Percentiles rank a stretch among this genome's conserved stretches.
Conservation (phyloP, 1,140 invertebrate species). For the Euschistus heros region DNA sequence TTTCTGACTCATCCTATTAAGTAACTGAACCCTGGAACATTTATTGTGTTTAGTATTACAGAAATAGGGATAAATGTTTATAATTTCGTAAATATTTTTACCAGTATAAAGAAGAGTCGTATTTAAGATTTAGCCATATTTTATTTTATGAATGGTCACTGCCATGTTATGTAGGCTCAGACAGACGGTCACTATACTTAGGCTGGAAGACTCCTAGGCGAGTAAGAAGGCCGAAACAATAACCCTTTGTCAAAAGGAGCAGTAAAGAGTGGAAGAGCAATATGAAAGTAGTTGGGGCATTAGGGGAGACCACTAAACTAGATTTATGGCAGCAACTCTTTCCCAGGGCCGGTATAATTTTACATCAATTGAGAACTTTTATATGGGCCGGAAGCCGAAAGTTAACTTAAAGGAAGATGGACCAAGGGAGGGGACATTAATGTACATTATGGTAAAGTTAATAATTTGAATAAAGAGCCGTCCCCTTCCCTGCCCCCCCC, state of each 20-base stretch:
- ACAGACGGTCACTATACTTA: too few relatives aligned
- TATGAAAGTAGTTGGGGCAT: slow-evolving; percentile 21
- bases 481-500: not conserved
- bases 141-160: too few relatives aligned
- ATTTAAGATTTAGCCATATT: too few relatives aligned
- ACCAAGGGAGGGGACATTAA: slow-evolving; percentile 13
- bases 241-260: slow-evolving; percentile 18
- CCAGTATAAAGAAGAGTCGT: too few relatives aligned
- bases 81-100: too few relatives aligned
- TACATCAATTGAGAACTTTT: slow-evolving; percentile 21
- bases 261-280: slow-evolving; percentile 7
- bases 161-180: too few relatives aligned
- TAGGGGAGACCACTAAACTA: slow-evolving; percentile 9
- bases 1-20: too few relatives aligned
- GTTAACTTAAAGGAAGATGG: not conserved
- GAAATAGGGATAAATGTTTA: too few relatives aligned
- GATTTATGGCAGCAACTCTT: slow-evolving; percentile 17
- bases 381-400: slow-evolving; percentile 9
- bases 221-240: slow-evolving; percentile 10
- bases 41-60: too few relatives aligned
- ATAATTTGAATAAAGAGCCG: slow-evolving; percentile 26
- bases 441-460: slow-evolving; percentile 26
- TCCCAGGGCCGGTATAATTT: slow-evolving; percentile 13
- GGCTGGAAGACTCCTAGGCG: too few relatives aligned
- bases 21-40: too few relatives aligned